Conservation (phyloP, 2,888 invertebrate species). For the Gisinianus flammeolus region DNA sequence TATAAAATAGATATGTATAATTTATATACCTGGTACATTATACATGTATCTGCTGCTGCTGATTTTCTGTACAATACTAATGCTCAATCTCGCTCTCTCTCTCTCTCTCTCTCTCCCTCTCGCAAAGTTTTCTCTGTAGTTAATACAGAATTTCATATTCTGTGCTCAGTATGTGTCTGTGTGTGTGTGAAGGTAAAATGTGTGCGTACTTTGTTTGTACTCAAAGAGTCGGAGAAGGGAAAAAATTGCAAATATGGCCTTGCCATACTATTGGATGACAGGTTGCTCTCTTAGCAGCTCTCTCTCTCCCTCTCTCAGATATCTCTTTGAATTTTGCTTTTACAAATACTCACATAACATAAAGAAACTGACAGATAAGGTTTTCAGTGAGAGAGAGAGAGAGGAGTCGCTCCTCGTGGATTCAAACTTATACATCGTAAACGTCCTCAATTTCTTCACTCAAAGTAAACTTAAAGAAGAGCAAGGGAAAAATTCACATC, state of each 20-base stretch:
- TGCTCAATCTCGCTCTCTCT: neutral
- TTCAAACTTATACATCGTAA: conserved; percentile 11
- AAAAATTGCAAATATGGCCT: conserved; percentile 39
- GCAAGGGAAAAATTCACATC: conserved; percentile 28
- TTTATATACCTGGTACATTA: neutral
- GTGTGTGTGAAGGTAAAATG: neutral
- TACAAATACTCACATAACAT: conserved; percentile 4
- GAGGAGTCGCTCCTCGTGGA: conserved; percentile 27
- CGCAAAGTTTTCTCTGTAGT: neutral
- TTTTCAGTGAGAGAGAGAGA: conserved; percentile 17
- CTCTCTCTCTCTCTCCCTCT: neutral
- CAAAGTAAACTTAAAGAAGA: neutral
- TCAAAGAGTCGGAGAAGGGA: conserved; percentile 21
- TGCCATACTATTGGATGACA: conserved; percentile 26
- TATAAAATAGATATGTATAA: neutral
- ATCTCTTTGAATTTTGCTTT: neutral
- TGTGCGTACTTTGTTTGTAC: neutral
- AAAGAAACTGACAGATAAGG: neutral
- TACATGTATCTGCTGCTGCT: no score
- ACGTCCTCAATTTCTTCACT: conserved; percentile 30
- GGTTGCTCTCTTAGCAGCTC: conserved; percentile 23
- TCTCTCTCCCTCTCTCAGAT: conserved; percentile 5
- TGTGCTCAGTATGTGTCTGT: neutral
- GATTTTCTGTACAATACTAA: no score
- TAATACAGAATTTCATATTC: neutral